Evolutionary conservation across 2,113 vertebrate species (phyloP), one percentile per base, ranked within the genome.

Genomic region (Sterna hirundo): DNA sequence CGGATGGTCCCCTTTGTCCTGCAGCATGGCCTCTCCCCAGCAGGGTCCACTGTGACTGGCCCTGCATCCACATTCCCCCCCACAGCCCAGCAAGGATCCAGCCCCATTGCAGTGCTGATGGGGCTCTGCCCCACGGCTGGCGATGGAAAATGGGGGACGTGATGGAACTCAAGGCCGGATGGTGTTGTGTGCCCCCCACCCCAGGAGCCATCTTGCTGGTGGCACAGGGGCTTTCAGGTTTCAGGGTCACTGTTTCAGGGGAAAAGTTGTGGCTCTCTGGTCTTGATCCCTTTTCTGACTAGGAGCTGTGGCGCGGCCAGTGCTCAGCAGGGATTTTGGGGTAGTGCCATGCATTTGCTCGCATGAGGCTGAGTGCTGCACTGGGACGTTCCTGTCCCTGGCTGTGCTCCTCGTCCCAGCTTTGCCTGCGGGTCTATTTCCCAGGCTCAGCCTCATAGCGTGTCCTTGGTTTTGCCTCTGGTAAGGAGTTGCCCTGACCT

Each of bases 361-460:
- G 0, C 3, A 0, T 46, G 60, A 22, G 69, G 47, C n/a, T 75
- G 60, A 64, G 47, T 1, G 0, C 18, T 61, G 60, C 6, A 0
- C 29, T 30, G 71, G 54, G 58, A 52, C 1, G 0, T 34, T 55
- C 29, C 8, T 29, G 22, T 58, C 18, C 6, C 42, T n/a, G 55
- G 30, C 13, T 76, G 19, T 0, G 3, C 13, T 81, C 6, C 16
- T 49, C 10, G 3, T 38, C 29, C n/a, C 10, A 3, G 2, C 55
- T 38, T 70, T 75, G 44, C 44, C 65, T 0, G 2, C 3, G 22
- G 51, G 61, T 78, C 89, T 85, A 16, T 96, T 85, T 93, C 66
- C 34, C 1, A 1, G 49, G 66, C 27, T 94, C 61, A 89, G 42
- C 46, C 22, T 80, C 21, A 13, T 10, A 72, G 19, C 2, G 0